A percentile compares a stretch with the other conserved stretches of the same genome.
phyloP scores from a whole-genome alignment of 2,888 invertebrate genomes.

The Boloria selene region DNA sequence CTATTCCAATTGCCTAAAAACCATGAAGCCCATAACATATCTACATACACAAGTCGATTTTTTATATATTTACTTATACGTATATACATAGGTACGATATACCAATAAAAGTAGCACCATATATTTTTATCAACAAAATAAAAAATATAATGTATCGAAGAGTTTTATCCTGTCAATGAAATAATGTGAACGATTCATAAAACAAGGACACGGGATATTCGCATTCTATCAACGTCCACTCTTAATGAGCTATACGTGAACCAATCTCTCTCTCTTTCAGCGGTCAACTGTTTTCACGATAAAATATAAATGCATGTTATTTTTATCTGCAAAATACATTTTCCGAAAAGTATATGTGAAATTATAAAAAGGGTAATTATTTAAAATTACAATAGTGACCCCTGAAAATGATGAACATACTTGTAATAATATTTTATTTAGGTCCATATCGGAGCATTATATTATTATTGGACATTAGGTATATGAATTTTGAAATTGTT shows the following conservation, averaged over 20 bases:
- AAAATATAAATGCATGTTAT: conserved; percentile 16
- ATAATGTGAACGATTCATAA: conserved; percentile 35
- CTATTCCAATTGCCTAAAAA: too few relatives aligned
- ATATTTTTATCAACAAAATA: conserved; percentile 12
- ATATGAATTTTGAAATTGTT: too few relatives aligned
- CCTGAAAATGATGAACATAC: too few relatives aligned
- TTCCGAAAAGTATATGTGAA: neutral
- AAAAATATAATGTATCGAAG: conserved; percentile 17
- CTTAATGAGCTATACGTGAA: conserved; percentile 49
- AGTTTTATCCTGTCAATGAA: conserved; percentile 30
- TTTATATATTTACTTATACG: too few relatives aligned
- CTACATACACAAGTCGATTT: too few relatives aligned
- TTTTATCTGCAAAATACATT: conserved; percentile 11
- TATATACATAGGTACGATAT: neutral
- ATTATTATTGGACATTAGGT: too few relatives aligned
- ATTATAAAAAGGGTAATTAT: neutral
- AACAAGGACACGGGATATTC: conserved; percentile 41
- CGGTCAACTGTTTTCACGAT: conserved; percentile 31
- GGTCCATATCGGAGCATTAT: too few relatives aligned
- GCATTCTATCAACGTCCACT: conserved; percentile 47
- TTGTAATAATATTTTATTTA: too few relatives aligned
- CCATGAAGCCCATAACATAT: neutral
- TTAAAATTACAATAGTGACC: neutral
- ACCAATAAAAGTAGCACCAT: neutral
- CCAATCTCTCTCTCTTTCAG: conserved; percentile 42